Evolutionary conservation across 2,113 vertebrate species (phyloP), one percentile per base, ranked within the genome.

Genomic region (Gasterosteus nipponicus): DNA sequence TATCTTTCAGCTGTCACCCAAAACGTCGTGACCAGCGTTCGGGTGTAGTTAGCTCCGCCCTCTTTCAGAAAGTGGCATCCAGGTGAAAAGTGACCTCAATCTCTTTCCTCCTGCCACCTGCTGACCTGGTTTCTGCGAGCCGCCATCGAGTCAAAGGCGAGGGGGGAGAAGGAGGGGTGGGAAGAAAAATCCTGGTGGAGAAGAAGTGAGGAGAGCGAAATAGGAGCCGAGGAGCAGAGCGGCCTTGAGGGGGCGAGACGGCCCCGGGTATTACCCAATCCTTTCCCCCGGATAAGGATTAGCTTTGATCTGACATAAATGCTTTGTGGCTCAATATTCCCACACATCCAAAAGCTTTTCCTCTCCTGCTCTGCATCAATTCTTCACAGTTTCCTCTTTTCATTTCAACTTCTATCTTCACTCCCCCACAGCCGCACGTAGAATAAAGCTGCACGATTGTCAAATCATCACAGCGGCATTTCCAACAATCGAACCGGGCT

Each of bases 281-380:
- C 84, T 78, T 75, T 80, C 83, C 83, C 75, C 72, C 83, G 87
- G 88, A 93, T 79, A 75, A 86, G 86, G 87, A 85, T 93, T 92
- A 92, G 89, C 89, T 89, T 93, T 93, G 90, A 92, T 87, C 86
- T 89, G 90, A 90, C 89, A 89, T 87, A 89, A 91, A 89, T 65
- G 83, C 90, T 87, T 81, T 79, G 84, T 90, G 88, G 86, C 81
- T 89, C 89, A 83, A 91, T 91, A 87, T 86, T 91, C 85, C 87
- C 84, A 87, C 79, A 58, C 47, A 81, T 33, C 33, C 80, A 54
- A 63, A 69, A 80, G 72, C 62, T 47, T 73, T 56, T 72, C 77
- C 69, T 74, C 16, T 31, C 38, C 73, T 56, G 39, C 65, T 75
- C 71, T 56, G 41, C 39, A 73, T 78, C 63, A 78, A 12, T 76